Evolutionary conservation across 2,797 vertebrate genomes (phyloP).

Genomic region (Betta splendens): DNA sequence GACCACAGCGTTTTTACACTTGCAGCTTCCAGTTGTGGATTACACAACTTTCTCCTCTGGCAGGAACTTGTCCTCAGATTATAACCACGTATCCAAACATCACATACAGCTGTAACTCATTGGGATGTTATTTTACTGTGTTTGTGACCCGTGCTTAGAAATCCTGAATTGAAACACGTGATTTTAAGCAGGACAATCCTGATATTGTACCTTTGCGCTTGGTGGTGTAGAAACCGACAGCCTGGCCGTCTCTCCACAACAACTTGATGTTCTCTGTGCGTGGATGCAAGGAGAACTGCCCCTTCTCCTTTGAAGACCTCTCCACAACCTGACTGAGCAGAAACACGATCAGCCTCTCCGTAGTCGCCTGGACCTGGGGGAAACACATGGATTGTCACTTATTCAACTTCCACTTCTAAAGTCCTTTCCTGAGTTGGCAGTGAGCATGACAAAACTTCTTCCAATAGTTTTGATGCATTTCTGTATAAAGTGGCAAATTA

Average conservation of each 20-base stretch:
- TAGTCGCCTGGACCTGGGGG: conserved; percentile 85
- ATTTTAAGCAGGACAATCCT: too few species aligned
- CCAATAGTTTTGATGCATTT: too few species aligned
- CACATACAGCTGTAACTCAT: neutral
- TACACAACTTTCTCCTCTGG: neutral
- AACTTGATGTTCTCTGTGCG: conserved; percentile 87
- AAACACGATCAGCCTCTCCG: conserved; percentile 91
- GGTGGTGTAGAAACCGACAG: conserved; percentile 90
- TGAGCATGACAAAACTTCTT: too few species aligned
- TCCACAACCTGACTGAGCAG: conserved; percentile 89
- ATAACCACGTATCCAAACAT: neutral
- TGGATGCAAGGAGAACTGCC: conserved; percentile 85
- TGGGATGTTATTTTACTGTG: neutral
- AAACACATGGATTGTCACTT: neutral
- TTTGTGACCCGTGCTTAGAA: neutral
- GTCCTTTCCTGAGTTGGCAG: too few species aligned
- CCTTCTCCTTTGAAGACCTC: conserved; percentile 68
- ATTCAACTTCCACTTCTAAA: too few species aligned
- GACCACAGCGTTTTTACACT: neutral
- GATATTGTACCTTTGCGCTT: conserved; percentile 86
- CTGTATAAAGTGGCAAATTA: too few species aligned
- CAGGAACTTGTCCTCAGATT: neutral
- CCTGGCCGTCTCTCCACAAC: conserved; percentile 86
- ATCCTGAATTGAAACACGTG: neutral
- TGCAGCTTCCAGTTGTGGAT: neutral